Conservation (phyloP, 1,140 invertebrate genomes). For the Atta texana region DNA sequence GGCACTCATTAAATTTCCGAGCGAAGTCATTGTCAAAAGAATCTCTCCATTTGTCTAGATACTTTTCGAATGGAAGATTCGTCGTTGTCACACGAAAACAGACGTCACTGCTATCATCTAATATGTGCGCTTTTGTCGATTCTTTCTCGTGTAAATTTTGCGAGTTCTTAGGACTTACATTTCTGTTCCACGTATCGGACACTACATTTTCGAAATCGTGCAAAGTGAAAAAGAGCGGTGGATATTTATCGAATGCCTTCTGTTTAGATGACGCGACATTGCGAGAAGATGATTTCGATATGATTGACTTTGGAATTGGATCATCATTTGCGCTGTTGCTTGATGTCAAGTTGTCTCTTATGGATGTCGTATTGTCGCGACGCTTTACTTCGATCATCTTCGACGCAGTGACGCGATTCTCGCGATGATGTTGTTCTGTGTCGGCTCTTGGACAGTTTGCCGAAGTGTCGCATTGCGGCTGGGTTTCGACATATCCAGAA, state of each 20-base stretch:
- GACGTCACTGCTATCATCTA: constrained; percentile 64
- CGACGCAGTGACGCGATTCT: constrained; percentile 1
- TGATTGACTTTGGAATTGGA: neutral
- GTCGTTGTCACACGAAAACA: constrained; percentile 83
- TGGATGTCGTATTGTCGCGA: neutral
- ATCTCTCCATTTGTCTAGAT: constrained; percentile 72
- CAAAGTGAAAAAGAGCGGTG: constrained; percentile 81
- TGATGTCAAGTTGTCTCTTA: constrained; percentile 1
- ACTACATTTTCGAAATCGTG: constrained; percentile 82
- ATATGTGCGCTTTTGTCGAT: neutral
- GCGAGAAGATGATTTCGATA: neutral
- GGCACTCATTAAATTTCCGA: constrained; percentile 22
- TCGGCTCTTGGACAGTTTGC: neutral
- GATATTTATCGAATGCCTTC: constrained; percentile 68
- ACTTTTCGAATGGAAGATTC: constrained; percentile 82
- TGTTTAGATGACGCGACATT: neutral
- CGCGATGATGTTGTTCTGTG: neutral
- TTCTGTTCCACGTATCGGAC: constrained; percentile 58
- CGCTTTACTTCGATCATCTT: constrained; percentile 2
- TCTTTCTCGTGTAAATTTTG: neutral
- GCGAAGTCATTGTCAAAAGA: constrained; percentile 52
- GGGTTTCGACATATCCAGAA: neutral
- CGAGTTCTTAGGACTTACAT: constrained; percentile 28
- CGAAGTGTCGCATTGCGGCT: constrained; percentile 29
- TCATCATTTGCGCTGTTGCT: neutral